These are phyloP conservation scores for Cheilosia vulpina DNA, from an alignment of 2,888 invertebrate genomes.

Conservation along the genomic window DNA sequence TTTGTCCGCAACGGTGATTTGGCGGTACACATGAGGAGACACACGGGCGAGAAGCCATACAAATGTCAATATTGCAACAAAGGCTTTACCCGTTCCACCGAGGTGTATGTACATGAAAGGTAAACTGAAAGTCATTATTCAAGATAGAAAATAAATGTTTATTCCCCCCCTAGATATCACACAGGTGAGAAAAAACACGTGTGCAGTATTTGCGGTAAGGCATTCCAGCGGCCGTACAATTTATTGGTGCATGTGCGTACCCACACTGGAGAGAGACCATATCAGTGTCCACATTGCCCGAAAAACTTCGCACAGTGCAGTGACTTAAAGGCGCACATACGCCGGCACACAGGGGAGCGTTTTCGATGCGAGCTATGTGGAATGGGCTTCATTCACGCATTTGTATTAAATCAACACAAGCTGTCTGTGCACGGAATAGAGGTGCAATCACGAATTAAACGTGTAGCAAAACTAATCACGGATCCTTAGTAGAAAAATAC, in stretches of 20 bases:
- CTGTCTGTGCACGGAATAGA: conserved; percentile 81
- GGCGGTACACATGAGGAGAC: conserved; percentile 86
- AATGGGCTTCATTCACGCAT: conserved; percentile 79
- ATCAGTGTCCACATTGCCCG: conserved; percentile 85
- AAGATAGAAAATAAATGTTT: background rate
- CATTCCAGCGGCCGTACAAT: conserved; percentile 84
- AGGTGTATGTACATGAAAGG: conserved; percentile 86
- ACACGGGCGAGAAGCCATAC: conserved; percentile 86
- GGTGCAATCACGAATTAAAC: conserved; percentile 79
- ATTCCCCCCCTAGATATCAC: conserved; percentile 76
- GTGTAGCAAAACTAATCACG: conserved; percentile 79
- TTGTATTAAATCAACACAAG: conserved; percentile 85
- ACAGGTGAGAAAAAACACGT: conserved; percentile 85
- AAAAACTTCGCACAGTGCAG: conserved; percentile 85
- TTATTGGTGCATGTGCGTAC: conserved; percentile 85
- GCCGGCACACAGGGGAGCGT: conserved; percentile 85
- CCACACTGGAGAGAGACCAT: conserved; percentile 84
- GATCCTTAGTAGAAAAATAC: conserved; percentile 34
- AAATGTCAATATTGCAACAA: conserved; percentile 86
- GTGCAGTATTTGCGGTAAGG: conserved; percentile 83
- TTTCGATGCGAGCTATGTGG: conserved; percentile 85
- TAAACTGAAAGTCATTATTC: conserved; percentile 77
- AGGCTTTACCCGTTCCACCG: conserved; percentile 86
- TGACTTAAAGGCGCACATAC: conserved; percentile 85
- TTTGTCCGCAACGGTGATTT: conserved; percentile 86